These are phyloP conservation scores for Gallinago media DNA, from an alignment of 2,113 vertebrate genomes.

Conservation along the genomic window DNA sequence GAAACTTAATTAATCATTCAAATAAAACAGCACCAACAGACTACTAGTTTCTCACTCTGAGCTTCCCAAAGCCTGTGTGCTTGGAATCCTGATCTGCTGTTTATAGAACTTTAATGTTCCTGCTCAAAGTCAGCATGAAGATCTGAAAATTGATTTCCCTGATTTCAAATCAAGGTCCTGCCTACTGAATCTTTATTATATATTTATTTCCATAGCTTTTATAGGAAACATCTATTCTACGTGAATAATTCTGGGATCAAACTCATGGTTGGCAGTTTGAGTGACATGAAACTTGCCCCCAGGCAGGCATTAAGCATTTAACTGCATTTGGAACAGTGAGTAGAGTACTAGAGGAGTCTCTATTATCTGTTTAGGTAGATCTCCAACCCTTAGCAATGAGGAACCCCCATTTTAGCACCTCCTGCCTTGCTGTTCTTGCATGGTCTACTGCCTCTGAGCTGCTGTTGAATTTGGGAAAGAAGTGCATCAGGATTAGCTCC, in stretches of 20 bases:
- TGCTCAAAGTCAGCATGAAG: not conserved
- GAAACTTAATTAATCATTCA: not conserved
- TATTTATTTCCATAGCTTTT: not conserved
- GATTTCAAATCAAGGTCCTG: not conserved
- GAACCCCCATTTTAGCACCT: not conserved
- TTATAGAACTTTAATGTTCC: not conserved
- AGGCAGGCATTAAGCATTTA: not conserved
- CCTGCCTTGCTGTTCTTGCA: not conserved
- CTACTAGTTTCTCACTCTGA: fast-evolving
- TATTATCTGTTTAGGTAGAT: not conserved
- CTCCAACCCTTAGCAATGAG: not conserved
- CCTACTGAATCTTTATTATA: too few relatives aligned
- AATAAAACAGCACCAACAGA: not conserved
- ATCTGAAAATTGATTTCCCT: not conserved
- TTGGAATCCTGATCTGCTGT: not conserved
- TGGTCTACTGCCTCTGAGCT: not conserved
- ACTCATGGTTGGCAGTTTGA: not conserved
- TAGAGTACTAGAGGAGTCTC: not conserved
- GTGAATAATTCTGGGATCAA: not conserved
- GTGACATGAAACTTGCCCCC: not conserved
- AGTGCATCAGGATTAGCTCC: not conserved
- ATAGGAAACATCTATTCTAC: not conserved
- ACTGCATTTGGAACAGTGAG: not conserved
- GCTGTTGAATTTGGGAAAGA: fast-evolving
- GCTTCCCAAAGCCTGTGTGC: not conserved